Base-by-base conservation (phyloP, 2,113 vertebrate genomes). In the Tiliqua scincoides region DNA sequence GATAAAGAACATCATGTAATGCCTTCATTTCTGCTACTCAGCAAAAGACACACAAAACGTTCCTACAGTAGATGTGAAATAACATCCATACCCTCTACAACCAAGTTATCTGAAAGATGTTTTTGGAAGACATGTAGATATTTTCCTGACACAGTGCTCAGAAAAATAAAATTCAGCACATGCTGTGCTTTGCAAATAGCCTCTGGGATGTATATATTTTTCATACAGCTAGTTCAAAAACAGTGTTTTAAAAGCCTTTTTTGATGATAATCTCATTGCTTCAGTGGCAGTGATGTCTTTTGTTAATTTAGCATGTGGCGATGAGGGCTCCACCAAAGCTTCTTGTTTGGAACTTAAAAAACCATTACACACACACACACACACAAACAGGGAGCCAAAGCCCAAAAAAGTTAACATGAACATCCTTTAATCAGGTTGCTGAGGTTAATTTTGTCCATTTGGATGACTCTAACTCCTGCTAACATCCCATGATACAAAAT, bases 291-390 rank as follows among this genome's bases (percentile, higher is more conserved):
- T 57, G 43, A 4, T 48, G 43, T 48, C 43, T 48, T 48, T 86
- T 91, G n/a, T 77, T 89, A 95, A 90, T 93, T 92, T 48, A 48
- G 43, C 43, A 48, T 48, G 43, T 84, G 40, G 65, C 79, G 61
- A 79, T 83, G 88, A n/a, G n/a, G 72, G 76, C 32, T 48, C 43
- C 82, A 67, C 62, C 77, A 67, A 85, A 8, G 62, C 89, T 86
- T 93, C 89, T 86, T 93, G 89, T 86, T 82, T 72, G 68, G 92
- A 90, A 93, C 11, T 79, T 83, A n/a, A n/a, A n/a, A n/a, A n/a
- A n/a, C n/a, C n/a, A n/a, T n/a, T n/a, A n/a, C n/a, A n/a, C n/a
- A n/a, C n/a, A n/a, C n/a, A n/a, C n/a, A n/a, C n/a, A n/a, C n/a
- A n/a, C n/a, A n/a, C n/a, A 70, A 70, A 70, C 18, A 86, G 11